Evolutionary conservation across 2,888 invertebrate genomes (phyloP).

Genomic region (Agrenia bidenticulata): DNA sequence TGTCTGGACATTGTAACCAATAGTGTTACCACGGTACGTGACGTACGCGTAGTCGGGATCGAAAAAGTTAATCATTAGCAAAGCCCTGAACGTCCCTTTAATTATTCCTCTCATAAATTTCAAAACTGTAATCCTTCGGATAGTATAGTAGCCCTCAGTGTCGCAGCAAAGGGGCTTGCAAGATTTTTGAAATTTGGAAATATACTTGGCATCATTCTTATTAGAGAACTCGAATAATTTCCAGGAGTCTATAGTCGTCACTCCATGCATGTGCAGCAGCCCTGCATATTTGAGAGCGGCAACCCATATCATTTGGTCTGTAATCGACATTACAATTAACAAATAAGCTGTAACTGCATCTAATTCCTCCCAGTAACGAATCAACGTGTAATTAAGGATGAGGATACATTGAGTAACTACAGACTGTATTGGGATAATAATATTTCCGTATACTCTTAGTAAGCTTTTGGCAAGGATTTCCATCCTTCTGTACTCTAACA

Average conservation of each 20-base stretch:
- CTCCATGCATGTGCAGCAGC: not conserved
- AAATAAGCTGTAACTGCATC: not conserved
- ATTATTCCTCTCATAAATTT: conserved; percentile 1
- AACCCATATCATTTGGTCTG: not conserved
- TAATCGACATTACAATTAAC: not conserved
- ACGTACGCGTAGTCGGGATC: no score
- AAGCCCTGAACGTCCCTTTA: conserved; percentile 4
- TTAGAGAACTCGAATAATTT: not conserved
- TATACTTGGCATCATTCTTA: not conserved
- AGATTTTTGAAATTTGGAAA: not conserved
- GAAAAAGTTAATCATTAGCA: no score
- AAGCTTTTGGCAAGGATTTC: not conserved
- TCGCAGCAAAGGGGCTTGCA: not conserved
- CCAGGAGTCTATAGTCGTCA: not conserved
- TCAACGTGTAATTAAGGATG: not conserved
- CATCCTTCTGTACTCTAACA: not conserved
- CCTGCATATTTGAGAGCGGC: not conserved
- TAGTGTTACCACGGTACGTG: no score
- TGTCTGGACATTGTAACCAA: no score
- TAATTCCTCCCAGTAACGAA: not conserved
- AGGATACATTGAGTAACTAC: not conserved
- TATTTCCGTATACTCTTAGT: not conserved
- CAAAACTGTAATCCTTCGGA: not conserved
- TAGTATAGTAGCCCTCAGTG: not conserved
- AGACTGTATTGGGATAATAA: not conserved